These are phyloP conservation scores for Yasuhikotakia modesta DNA, from an alignment of 2,797 vertebrate genomes.

Conservation along the genomic window DNA sequence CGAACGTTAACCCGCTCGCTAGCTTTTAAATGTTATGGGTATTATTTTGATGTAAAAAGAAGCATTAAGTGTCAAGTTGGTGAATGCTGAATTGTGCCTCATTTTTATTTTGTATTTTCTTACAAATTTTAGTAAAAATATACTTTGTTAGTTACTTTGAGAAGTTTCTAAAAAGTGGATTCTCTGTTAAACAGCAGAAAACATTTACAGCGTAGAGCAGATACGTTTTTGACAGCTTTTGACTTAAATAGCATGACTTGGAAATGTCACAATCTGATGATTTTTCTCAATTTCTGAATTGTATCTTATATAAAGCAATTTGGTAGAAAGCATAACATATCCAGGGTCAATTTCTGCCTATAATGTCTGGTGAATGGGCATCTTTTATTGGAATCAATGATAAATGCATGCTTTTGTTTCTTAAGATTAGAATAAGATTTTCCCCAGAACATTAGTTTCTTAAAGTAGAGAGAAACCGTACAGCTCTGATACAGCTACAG, in stretches of 20 bases:
- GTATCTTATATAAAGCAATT: not conserved
- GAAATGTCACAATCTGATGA: too few species aligned
- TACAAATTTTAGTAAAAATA: not conserved
- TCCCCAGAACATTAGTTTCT: not conserved
- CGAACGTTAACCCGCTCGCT: conserved; percentile 40
- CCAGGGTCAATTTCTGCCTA: too few species aligned
- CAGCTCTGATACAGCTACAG: not conserved
- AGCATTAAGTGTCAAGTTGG: conserved; percentile 26
- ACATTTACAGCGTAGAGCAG: not conserved
- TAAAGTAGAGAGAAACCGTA: not conserved
- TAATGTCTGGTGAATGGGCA: too few species aligned
- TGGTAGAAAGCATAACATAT: not conserved
- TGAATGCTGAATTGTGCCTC: not conserved
- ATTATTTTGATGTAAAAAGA: conserved; percentile 24
- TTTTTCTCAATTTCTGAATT: too few species aligned
- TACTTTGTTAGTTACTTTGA: too few species aligned
- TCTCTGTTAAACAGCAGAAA: not conserved
- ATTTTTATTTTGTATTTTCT: conserved; percentile 3
- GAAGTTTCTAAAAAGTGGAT: too few species aligned
- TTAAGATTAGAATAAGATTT: not conserved
- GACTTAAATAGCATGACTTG: not conserved
- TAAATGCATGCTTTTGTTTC: not conserved
- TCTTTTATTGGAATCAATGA: not conserved
- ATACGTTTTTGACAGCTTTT: not conserved
- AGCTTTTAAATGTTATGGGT: conserved; percentile 30